phyloP scores from a whole-genome alignment of 2,888 invertebrate genomes.

The Dusona sp. region DNA sequence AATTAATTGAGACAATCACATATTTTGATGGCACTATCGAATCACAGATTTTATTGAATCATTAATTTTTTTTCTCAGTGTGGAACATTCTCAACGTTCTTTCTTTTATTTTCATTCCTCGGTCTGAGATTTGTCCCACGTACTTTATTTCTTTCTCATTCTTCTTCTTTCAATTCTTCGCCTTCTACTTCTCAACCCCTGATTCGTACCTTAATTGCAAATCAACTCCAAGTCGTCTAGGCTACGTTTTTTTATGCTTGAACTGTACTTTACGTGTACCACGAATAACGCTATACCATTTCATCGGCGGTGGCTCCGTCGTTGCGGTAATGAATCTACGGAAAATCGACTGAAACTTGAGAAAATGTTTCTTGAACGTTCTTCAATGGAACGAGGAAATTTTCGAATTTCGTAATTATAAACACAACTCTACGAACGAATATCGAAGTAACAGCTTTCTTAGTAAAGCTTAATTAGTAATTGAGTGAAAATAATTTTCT shows the following conservation, averaged over 20 bases:
- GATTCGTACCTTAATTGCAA: conserved; percentile 12
- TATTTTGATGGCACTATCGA: too few species aligned
- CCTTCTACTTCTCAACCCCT: not conserved
- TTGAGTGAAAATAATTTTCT: not conserved
- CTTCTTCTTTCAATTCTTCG: not conserved
- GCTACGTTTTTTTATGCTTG: conserved; percentile 14
- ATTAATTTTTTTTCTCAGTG: too few species aligned
- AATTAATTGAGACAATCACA: too few species aligned
- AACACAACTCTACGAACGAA: not conserved
- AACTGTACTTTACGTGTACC: conserved; percentile 3
- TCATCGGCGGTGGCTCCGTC: not conserved
- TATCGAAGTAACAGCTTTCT: not conserved
- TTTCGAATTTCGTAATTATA: not conserved
- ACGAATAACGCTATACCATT: conserved; percentile 20
- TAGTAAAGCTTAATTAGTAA: not conserved
- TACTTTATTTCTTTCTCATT: not conserved
- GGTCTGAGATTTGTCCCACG: not conserved
- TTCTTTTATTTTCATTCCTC: not conserved
- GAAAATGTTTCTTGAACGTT: not conserved
- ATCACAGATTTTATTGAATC: too few species aligned
- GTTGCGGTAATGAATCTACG: conserved; percentile 11
- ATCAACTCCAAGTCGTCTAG: not conserved
- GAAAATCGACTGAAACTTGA: conserved; percentile 1
- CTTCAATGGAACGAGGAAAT: not conserved
- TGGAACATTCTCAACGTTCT: not conserved